Evolutionary conservation across 2,113 vertebrate genomes (phyloP).

Genomic region (Pelecanus crispus): DNA sequence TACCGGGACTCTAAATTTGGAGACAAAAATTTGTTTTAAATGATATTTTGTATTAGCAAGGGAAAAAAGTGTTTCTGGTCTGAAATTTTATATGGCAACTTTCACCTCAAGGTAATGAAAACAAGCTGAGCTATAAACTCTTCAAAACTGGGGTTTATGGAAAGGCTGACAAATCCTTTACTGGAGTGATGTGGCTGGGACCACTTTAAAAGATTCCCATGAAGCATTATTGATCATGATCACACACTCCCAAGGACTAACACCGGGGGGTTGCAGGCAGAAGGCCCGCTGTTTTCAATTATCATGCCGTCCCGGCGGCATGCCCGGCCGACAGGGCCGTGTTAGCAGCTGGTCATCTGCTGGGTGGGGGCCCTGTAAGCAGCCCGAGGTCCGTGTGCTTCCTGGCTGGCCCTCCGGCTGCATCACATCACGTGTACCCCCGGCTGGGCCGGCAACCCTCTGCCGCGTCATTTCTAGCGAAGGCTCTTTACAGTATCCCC

Average conservation of each 20-base stretch:
- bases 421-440: accelerated
- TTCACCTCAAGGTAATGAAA: conserved; percentile 55
- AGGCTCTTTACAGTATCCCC: not conserved
- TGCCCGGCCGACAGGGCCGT: conserved; percentile 61
- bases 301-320: conserved; percentile 68
- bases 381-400: not conserved
- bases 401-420: accelerated
- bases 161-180: conserved; percentile 55
- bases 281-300: conserved; percentile 79
- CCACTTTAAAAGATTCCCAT: conserved; percentile 7
- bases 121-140: conserved; percentile 48
- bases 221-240: conserved; percentile 3
- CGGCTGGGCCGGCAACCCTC: not conserved
- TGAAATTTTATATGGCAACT: conserved; percentile 50
- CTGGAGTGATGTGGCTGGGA: not conserved
- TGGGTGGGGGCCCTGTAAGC: not conserved
- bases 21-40: conserved; percentile 20
- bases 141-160: conserved; percentile 38
- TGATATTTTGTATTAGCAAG: conserved; percentile 31
- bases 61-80: conserved; percentile 18
- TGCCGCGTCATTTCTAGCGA: not conserved
- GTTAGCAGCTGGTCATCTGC: conserved; percentile 64
- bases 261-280: not conserved
- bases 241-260: not conserved
- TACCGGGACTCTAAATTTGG: not conserved